Conservation (phyloP, 2,888 invertebrate genomes). For the Lamellibrachia columna region DNA sequence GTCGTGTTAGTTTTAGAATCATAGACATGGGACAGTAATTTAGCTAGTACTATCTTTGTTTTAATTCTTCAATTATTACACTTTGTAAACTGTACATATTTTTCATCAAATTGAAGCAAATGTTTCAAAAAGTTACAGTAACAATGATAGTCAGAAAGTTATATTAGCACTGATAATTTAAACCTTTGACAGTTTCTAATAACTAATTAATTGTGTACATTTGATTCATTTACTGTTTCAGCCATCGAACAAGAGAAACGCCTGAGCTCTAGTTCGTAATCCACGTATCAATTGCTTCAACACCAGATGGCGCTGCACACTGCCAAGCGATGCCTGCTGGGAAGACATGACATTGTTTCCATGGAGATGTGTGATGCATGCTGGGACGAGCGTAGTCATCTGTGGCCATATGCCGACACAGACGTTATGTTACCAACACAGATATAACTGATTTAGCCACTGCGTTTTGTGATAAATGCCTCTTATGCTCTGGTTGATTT, state of each 20-base stretch:
- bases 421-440: background rate
- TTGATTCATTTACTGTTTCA: background rate
- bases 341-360: slow-evolving; percentile 12
- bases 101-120: too few species aligned
- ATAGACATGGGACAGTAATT: too few species aligned
- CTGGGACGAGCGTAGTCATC: background rate
- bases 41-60: too few species aligned
- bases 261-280: background rate
- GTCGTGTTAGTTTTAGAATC: too few species aligned
- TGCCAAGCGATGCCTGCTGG: slow-evolving; percentile 5
- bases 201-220: background rate
- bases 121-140: too few species aligned
- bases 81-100: too few species aligned
- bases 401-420: background rate
- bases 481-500: background rate
- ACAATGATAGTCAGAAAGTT: background rate
- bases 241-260: slow-evolving; percentile 11
- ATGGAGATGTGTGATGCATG: slow-evolving; percentile 3
- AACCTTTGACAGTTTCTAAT: background rate
- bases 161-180: background rate
- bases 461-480: slow-evolving; percentile 12
- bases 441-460: background rate
- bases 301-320: background rate
- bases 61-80: too few species aligned
- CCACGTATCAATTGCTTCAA: background rate